Percentiles rank a stretch among this genome's conserved stretches.
phyloP scores from a whole-genome alignment of 2,113 vertebrate genomes.

The Esox niger region DNA sequence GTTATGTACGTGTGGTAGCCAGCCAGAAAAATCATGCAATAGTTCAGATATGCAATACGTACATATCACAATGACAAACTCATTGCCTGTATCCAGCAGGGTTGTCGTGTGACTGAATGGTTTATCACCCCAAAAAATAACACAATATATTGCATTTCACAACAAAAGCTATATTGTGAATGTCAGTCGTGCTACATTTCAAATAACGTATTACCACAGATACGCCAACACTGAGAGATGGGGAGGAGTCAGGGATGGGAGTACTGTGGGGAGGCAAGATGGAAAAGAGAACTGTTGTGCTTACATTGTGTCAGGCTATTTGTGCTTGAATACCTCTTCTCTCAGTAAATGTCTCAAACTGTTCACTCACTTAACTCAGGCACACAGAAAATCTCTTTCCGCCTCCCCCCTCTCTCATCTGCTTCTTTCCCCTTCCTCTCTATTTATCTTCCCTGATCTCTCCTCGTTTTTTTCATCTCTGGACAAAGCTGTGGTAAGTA shows the following conservation, averaged over 20 bases:
- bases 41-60: too few relatives aligned
- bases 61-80: too few relatives aligned
- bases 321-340: not conserved
- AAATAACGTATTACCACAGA: too few relatives aligned
- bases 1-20: too few relatives aligned
- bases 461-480: not conserved
- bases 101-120: too few relatives aligned
- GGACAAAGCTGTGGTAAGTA: not conserved
- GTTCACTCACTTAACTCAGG: conserved; percentile 2
- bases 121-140: too few relatives aligned
- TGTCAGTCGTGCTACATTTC: too few relatives aligned
- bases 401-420: not conserved
- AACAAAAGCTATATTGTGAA: too few relatives aligned
- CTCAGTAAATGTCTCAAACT: conserved; percentile 13
- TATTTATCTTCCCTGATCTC: not conserved
- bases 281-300: conserved; percentile 2
- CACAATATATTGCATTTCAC: too few relatives aligned
- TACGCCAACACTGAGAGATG: conserved; percentile 25
- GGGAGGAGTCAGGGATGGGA: conserved; percentile 28
- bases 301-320: not conserved
- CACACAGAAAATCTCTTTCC: not conserved
- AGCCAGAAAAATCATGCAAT: too few relatives aligned
- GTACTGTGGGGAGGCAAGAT: conserved; percentile 9
- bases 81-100: too few relatives aligned
- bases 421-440: not conserved